phyloP scores from a whole-genome alignment of 2,797 vertebrate genomes.

The Pitangus sulphuratus region DNA sequence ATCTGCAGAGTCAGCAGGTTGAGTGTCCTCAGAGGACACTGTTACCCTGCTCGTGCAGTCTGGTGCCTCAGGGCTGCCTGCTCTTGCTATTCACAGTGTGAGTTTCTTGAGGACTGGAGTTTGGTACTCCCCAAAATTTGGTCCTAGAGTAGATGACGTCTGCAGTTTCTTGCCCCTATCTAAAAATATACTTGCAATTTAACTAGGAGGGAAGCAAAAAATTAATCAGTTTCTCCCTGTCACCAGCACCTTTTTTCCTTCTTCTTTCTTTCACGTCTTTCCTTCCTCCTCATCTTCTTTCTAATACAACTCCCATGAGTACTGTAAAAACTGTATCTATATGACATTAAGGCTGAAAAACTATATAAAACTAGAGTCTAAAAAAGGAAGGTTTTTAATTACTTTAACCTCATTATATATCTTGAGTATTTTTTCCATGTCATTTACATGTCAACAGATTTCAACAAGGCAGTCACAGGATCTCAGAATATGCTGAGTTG shows the following conservation, averaged over 20 bases:
- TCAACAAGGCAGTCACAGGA: neutral
- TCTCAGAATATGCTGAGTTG: neutral
- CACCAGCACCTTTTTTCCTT: neutral
- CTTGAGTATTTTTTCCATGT: neutral
- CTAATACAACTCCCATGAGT: neutral
- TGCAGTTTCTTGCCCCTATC: neutral
- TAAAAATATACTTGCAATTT: neutral
- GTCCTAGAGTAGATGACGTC: neutral
- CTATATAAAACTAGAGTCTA: neutral
- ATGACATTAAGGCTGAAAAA: neutral
- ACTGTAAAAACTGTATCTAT: neutral
- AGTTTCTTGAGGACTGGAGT: neutral
- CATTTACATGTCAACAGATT: neutral
- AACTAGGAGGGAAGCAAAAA: neutral
- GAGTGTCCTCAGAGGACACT: neutral
- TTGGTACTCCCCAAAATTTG: neutral
- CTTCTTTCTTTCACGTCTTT: neutral
- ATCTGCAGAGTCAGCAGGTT: neutral
- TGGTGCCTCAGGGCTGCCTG: neutral
- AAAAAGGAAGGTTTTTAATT: neutral
- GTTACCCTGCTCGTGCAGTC: rapidly evolving
- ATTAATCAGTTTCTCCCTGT: neutral
- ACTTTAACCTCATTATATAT: neutral
- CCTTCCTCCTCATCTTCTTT: neutral
- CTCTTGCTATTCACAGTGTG: neutral